Evolutionary conservation across 2,888 invertebrate genomes (phyloP).

Genomic region (Epinotia ramella): DNA sequence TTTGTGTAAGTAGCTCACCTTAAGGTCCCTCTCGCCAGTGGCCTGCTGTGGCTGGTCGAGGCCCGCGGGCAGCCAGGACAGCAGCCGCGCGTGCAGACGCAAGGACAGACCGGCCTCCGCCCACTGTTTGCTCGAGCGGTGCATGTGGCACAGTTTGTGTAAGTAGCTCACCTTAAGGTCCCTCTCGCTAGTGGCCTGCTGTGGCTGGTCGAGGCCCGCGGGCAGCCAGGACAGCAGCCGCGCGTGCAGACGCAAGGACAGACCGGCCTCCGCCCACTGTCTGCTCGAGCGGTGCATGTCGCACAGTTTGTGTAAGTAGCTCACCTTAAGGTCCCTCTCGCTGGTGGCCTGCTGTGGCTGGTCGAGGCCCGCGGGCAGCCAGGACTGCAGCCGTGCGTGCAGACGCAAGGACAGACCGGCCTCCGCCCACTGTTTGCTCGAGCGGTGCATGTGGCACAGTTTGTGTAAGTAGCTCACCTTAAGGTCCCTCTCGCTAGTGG

Average conservation of each 20-base stretch:
- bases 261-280: conserved; percentile 98
- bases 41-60: conserved; percentile 88
- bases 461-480: conserved; percentile 83
- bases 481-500: conserved; percentile 93
- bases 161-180: conserved; percentile 89
- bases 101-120: conserved; percentile 98
- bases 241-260: conserved; percentile 93
- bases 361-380: conserved; percentile 92
- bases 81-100: conserved; percentile 90
- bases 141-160: conserved; percentile 88
- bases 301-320: conserved; percentile 59
- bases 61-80: conserved; percentile 93
- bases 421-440: conserved; percentile 96
- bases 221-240: conserved; percentile 93
- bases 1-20: conserved; percentile 76
- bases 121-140: conserved; percentile 95
- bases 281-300: conserved; percentile 95
- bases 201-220: conserved; percentile 90
- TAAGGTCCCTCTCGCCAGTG: conserved; percentile 94
- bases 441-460: conserved; percentile 92
- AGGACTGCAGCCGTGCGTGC: conserved; percentile 92
- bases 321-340: conserved; percentile 95
- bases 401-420: conserved; percentile 96
- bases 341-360: conserved; percentile 88
- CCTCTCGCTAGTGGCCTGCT: conserved; percentile 90